Evolutionary conservation across 2,113 vertebrate genomes (phyloP), one percentile per base, ranked within the genome.

Genomic region (Canis aureus): DNA sequence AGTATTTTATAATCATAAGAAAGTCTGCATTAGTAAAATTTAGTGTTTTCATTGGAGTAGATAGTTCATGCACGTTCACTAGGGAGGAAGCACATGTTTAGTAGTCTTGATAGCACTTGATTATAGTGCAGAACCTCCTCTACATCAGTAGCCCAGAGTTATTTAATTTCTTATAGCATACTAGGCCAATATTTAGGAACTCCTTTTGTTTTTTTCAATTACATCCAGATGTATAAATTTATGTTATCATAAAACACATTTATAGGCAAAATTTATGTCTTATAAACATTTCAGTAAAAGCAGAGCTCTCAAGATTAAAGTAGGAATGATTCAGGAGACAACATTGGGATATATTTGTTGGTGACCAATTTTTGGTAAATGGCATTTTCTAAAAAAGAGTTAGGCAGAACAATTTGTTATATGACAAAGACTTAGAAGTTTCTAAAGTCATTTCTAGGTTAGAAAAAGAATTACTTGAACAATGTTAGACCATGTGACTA

Each of bases 201-300:
- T 51, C 11, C 9, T 23, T 87, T 81, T 79, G 13, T 38, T 92
- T 92, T 92, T 90, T 53, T 51, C 38, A 74, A 53, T 62, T 88
- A 12, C 43, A 85, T 59, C 19, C 49, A 81, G 62, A 81, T 83
- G 19, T 43, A 10, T 66, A 92, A 55, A 91, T 87, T 86, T 92
- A 87, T 96, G 62, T 90, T 83, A 79, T 38, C 55, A 87, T 87
- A 8, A 94, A 93, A 87, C 5, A 43, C 62, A n/a, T 66, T 94
- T 91, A 81, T 17, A 76, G 32, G 13, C 27, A 57, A 88, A 78
- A 59, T 79, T 57, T 92, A 53, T 92, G 38, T 15, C 38, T 78
- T 83, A 5, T 53, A 88, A 96, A 91, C 29, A 93, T 83, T 94
- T 96, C 25, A 83, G 25, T 97, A 85, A 90, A 92, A 62, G 32